Evolutionary conservation across 2,797 vertebrate genomes (phyloP).

Genomic region (Sebastes itinus): DNA sequence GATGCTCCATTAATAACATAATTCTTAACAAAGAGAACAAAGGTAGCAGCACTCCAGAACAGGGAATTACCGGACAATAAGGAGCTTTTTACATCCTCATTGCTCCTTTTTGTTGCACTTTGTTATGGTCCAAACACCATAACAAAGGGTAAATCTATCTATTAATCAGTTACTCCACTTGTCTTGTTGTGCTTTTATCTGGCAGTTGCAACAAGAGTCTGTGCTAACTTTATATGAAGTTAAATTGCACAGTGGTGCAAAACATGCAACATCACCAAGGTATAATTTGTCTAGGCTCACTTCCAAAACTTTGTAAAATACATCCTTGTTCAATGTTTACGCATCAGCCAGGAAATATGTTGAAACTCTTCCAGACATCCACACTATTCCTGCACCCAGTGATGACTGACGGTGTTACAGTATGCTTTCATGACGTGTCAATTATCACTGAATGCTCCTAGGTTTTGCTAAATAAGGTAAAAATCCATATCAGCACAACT

Average conservation of each 20-base stretch:
- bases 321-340: background rate
- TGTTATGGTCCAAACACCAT: background rate
- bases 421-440: background rate
- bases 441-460: background rate
- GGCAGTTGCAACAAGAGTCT: background rate
- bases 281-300: background rate
- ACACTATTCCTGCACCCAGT: background rate
- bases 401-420: background rate
- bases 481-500: background rate
- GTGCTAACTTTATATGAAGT: too few species aligned
- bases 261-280: background rate
- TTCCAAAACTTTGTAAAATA: background rate
- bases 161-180: background rate
- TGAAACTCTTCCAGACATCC: background rate
- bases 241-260: background rate
- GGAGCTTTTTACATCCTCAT: constrained; percentile 53
- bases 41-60: background rate
- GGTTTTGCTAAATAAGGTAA: background rate
- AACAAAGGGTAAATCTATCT: background rate
- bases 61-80: constrained; percentile 32
- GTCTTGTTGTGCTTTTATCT: background rate
- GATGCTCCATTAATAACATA: background rate
- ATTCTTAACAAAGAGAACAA: constrained; percentile 8
- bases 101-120: constrained; percentile 5
- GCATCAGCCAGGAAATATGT: background rate